Percentiles rank a stretch among this genome's conserved stretches.
phyloP scores from a whole-genome alignment of 1,140 invertebrate species.

The Schlechtendalia chinensis region DNA sequence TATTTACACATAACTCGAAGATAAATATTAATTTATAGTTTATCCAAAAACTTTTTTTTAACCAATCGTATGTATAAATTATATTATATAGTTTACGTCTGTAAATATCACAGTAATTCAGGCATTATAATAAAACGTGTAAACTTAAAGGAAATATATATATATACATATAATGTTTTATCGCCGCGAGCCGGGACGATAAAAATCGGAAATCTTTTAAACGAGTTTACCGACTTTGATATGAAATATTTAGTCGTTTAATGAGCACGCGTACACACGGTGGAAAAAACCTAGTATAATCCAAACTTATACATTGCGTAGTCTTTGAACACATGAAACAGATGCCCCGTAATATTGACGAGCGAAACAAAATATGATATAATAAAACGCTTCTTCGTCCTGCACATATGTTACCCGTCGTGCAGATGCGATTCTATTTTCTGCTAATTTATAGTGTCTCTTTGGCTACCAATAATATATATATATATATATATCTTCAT shows the following conservation, averaged over 20 bases:
- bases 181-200: neutral
- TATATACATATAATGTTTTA: neutral
- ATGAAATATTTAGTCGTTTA: neutral
- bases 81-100: neutral
- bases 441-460: constrained; percentile 37
- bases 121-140: neutral
- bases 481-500: too few relatives aligned
- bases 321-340: constrained; percentile 27
- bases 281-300: neutral
- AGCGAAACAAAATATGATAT: constrained; percentile 15
- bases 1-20: neutral
- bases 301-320: neutral
- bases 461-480: constrained; percentile 9
- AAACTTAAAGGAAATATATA: neutral
- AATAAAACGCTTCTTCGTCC: constrained; percentile 16
- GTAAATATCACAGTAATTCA: constrained; percentile 2
- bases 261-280: neutral
- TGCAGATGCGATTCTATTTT: constrained; percentile 16
- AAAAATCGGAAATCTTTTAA: constrained; percentile 16
- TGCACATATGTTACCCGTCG: constrained; percentile 29
- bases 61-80: neutral
- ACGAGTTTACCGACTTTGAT: constrained; percentile 24
- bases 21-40: neutral
- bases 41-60: neutral
- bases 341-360: neutral